These are phyloP conservation scores for Phengaris arion DNA, from an alignment of 2,888 invertebrate genomes.

Conservation along the genomic window DNA sequence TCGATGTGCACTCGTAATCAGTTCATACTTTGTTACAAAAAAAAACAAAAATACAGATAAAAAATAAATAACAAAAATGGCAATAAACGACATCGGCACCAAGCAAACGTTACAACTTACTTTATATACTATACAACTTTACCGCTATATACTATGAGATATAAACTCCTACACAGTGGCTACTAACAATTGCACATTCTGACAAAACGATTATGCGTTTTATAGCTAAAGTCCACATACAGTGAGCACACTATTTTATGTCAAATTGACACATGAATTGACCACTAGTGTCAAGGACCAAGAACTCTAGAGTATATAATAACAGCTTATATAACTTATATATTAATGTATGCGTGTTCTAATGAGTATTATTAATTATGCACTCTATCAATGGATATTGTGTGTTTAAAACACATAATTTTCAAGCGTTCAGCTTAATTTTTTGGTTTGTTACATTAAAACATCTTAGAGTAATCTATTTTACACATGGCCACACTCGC, in stretches of 20 bases:
- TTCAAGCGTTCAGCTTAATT: conserved; percentile 77
- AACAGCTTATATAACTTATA: conserved; percentile 35
- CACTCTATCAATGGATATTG: conserved; percentile 63
- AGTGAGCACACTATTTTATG: conserved; percentile 46
- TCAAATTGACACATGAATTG: conserved; percentile 59
- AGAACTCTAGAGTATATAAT: conserved; percentile 30
- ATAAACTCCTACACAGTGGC: conserved; percentile 61
- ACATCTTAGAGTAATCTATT: conserved; percentile 59
- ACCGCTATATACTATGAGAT: conserved; percentile 49
- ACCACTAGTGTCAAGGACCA: conserved; percentile 45
- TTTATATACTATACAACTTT: conserved; percentile 57
- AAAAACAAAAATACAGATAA: conserved; percentile 65
- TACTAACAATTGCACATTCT: conserved; percentile 77
- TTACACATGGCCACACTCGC: conserved; percentile 69
- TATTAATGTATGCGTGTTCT: conserved; percentile 37
- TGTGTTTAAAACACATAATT: conserved; percentile 78
- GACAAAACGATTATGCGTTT: conserved; percentile 71
- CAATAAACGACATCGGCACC: conserved; percentile 53
- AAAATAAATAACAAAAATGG: conserved; percentile 76
- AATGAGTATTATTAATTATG: conserved; percentile 75
- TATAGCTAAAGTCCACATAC: conserved; percentile 46
- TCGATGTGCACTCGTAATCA: conserved; percentile 41
- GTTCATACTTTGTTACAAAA: conserved; percentile 45
- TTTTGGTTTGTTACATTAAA: conserved; percentile 75
- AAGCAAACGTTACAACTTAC: conserved; percentile 37